Base-by-base conservation (phyloP, 2,113 vertebrate species). In the Thamnophis sirtalis region DNA sequence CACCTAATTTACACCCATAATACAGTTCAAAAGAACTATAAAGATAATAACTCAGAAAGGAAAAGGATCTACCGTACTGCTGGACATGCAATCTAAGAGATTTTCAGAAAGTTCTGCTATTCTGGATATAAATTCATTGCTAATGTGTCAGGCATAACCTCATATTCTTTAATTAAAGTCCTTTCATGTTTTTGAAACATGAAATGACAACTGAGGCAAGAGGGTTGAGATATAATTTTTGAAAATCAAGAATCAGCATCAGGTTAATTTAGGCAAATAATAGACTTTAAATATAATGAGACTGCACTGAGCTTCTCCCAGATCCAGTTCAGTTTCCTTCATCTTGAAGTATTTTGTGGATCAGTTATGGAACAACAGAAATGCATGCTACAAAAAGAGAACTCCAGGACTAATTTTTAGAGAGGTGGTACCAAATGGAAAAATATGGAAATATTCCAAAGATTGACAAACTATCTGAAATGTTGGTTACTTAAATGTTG, bases 1-100 rank as follows among this genome's bases (percentile, higher is more conserved):
- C 38, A 10, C 92, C 55, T 93, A 95, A 93, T 93, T 93, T 91
- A 33, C 9, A 90, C 26, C 43, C 6, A 9, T 9, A 26, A 24
- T 48, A 84, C 3, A 49, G 13, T 17, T 48, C 22, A 51, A 51
- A 19, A 53, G 49, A 53, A 51, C 9, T 5, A 73, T 51, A 22
- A 22, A 63, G 10, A 58, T 54, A 22, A 56, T 24, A 56, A 19
- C 19, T 43, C 21, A 43, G 21, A 86, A 86, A 53, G 10, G 49
- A 51, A 51, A 51, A n/a, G 4, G 49, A 86, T 24, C 13, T 22
- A 50, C 5, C 9, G 85, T 22, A 50, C 5, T 22, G 85, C 33
- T 43, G 17, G 73, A 80, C 33, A 80, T 80, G 17, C 33, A 8
- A 73, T 73, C 68, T 73, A 80, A 80, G 33, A 80, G 33, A 38